Base-by-base conservation (phyloP, 2,888 invertebrate species). In the Leptura quadrifasciata region DNA sequence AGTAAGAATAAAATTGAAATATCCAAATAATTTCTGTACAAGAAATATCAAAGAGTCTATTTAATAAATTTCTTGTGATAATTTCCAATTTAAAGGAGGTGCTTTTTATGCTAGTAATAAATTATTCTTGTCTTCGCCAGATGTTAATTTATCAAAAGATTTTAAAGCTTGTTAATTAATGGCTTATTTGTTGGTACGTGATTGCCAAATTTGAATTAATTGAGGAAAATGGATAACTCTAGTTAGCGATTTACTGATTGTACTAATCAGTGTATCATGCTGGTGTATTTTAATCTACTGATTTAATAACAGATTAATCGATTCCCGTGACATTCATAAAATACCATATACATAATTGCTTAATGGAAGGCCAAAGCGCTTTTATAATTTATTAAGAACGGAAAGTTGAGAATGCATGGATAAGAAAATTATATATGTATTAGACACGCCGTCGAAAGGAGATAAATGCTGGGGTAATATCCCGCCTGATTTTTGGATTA, bases 71-170 rank as follows among this genome's bases (percentile, higher is more conserved):
- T 52, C 54, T 61, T 74, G 68, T 31, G 54, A 61, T 60, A 60
- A 21, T 68, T 60, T 68, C 31, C 68, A 74, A 74, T 74, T 68
- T 54, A 27, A 60, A 61, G 60, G 60, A 60, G 67, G 24, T 24
- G 73, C 73, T 67, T 68, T 74, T 67, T 74, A 67, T 31, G 47
- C 58, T 31, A 67, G 68, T 68, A 27, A 74, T 74, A 68, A 74
- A 74, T 74, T 68, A 74, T 67, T 61, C 73, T 68, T 74, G 74
- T 54, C 74, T 68, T 74, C 68, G 60, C 74, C 68, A 74, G 74
- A 74, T 74, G 74, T 74, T 74, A 35, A 74, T 68, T 68, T 61
- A 63, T 74, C 61, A 31, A 39, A 63, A 74, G 68, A 68, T 74
- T 68, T 74, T 61, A 74, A 52, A 61, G 61, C 61, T 20, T 60